Conservation (phyloP, 2,888 invertebrate genomes). For the Drosophila longiperda region DNA sequence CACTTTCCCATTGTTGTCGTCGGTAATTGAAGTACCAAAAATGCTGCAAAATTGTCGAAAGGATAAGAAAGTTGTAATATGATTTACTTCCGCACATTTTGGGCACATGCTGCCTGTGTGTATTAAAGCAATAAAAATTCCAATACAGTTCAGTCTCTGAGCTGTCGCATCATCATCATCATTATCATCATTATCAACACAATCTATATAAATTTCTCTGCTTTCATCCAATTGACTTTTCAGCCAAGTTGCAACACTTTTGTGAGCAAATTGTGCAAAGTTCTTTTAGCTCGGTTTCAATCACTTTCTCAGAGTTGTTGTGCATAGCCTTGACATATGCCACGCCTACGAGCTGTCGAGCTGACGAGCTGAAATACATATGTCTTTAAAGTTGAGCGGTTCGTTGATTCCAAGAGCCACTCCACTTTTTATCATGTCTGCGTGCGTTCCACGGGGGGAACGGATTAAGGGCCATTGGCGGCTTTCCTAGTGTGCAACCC, state of each 20-base stretch:
- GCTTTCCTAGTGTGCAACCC: conserved; percentile 39
- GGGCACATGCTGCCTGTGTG: conserved; percentile 14
- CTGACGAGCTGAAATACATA: conserved; percentile 15
- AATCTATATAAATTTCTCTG: not conserved
- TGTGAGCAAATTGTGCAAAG: conserved; percentile 23
- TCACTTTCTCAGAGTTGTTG: conserved; percentile 40
- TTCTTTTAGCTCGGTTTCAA: conserved; percentile 34
- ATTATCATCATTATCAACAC: not conserved
- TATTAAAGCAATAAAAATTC: conserved; percentile 57
- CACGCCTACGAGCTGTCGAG: conserved; percentile 28
- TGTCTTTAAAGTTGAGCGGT: conserved; percentile 49
- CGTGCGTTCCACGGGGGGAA: not conserved
- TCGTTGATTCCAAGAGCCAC: conserved; percentile 27
- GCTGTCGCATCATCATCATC: not conserved
- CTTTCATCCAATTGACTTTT: conserved; percentile 25
- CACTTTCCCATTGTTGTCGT: conserved; percentile 12
- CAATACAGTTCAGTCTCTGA: conserved; percentile 19
- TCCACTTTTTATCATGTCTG: not conserved
- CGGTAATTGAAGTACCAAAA: conserved; percentile 19
- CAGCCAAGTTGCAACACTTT: conserved; percentile 26
- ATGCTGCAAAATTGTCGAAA: conserved; percentile 15
- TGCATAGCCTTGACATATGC: conserved; percentile 68
- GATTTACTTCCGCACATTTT: conserved; percentile 51
- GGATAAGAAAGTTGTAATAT: conserved; percentile 48
- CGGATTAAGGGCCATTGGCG: not conserved